Evolutionary conservation across 2,113 vertebrate species (phyloP).

Genomic region (Neogobius melanostomus): DNA sequence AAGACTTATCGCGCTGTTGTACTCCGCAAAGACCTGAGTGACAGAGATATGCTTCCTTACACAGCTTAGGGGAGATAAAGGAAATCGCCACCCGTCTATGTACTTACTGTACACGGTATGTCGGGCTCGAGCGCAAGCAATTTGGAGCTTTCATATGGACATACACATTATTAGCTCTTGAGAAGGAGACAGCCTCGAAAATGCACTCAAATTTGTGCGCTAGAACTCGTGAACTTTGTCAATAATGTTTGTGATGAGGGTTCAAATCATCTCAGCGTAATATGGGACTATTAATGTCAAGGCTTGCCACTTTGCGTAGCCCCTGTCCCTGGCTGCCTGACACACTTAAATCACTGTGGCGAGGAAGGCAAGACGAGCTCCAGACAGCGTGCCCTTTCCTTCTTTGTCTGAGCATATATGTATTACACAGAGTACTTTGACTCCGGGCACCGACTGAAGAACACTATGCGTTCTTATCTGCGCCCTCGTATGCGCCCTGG

Average conservation of each 20-base stretch:
- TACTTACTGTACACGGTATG: too few species aligned
- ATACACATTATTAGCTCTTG: too few species aligned
- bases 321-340: slow-evolving; percentile 27
- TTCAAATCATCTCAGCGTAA: too few species aligned
- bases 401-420: slow-evolving; percentile 42
- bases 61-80: slow-evolving; percentile 46
- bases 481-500: slow-evolving; percentile 21
- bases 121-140: too few species aligned
- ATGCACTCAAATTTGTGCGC: too few species aligned
- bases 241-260: too few species aligned
- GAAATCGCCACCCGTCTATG: slow-evolving; percentile 2
- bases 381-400: slow-evolving; percentile 47
- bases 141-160: too few species aligned
- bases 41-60: slow-evolving; percentile 52
- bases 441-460: slow-evolving; percentile 39
- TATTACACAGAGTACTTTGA: slow-evolving; percentile 41
- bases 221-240: too few species aligned
- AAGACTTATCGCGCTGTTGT: slow-evolving; percentile 31
- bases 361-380: slow-evolving; percentile 39
- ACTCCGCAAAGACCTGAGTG: slow-evolving; percentile 44
- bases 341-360: slow-evolving; percentile 46
- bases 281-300: too few species aligned
- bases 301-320: background rate
- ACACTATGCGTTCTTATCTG: slow-evolving; percentile 50
- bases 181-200: too few species aligned